These are phyloP conservation scores for Nephila pilipes DNA, from an alignment of 1,140 invertebrate species.

Conservation along the genomic window DNA sequence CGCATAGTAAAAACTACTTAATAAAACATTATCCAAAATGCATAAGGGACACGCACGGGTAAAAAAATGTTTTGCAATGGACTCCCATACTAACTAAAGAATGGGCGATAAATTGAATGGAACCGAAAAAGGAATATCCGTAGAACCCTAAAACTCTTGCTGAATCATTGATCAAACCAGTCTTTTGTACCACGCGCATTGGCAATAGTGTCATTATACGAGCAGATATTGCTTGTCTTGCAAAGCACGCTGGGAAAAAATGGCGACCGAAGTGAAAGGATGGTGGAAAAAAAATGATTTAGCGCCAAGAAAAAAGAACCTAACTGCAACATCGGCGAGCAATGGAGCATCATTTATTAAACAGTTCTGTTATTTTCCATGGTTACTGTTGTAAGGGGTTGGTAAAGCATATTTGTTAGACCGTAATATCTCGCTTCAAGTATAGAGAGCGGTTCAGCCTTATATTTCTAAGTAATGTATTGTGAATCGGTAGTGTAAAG, in stretches of 20 bases:
- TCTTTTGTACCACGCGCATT: constrained; percentile 4
- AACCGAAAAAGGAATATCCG: background rate
- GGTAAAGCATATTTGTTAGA: constrained; percentile 18
- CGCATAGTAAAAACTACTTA: background rate
- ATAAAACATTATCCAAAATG: background rate
- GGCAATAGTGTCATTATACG: constrained; percentile 28
- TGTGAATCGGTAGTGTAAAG: background rate
- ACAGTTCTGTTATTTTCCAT: constrained; percentile 53
- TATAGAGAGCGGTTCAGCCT: background rate
- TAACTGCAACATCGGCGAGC: background rate
- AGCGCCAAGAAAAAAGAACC: background rate
- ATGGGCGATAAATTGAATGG: constrained; percentile 34
- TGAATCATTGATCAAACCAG: constrained; percentile 45
- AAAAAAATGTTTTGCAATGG: background rate
- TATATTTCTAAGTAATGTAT: background rate
- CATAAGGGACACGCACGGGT: background rate
- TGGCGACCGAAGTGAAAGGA: background rate
- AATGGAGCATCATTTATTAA: constrained; percentile 47
- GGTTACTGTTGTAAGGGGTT: constrained; percentile 35
- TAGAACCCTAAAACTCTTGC: background rate
- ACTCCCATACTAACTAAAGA: background rate
- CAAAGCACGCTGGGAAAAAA: constrained; percentile 33
- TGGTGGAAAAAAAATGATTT: constrained; percentile 20
- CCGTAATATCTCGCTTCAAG: background rate
- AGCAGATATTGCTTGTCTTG: constrained; percentile 28